Evolutionary conservation across 1,140 invertebrate genomes (phyloP), one percentile per base, ranked within the genome.

Genomic region (Drosophila chauvacae): DNA sequence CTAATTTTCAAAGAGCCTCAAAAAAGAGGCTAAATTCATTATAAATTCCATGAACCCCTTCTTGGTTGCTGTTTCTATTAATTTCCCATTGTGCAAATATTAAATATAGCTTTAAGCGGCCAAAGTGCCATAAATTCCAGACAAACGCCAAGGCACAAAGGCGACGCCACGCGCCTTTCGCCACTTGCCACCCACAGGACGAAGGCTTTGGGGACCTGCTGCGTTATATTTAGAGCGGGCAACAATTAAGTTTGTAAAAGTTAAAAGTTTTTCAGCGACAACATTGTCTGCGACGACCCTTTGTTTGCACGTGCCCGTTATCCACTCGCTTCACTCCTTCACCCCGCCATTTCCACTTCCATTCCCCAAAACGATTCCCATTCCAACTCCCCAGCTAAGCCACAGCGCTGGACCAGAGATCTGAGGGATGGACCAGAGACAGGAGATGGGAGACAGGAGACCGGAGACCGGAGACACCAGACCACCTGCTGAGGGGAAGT

Each of bases 231-330:
- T 88, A 69, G 80, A 74, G 74, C 79, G 47, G 76, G 50, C 66
- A 85, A 77, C 85, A 88, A 88, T 90, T 88, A 90, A 84, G 85
- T 90, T 88, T 90, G 85, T 66, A 56, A 79, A 87, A 88, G 85
- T 88, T 84, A 76, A 88, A 88, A 88, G 65, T 88, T 90, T 80
- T 80, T 64, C 73, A 90, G 80, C 80, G 84, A 87, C 84, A 88
- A 87, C 85, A 84, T 88, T 88, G 84, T 87, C 84, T 84, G 84
- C 37, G 45, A 55, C 62, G 77, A 80, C 85, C 85, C 77, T 81
- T 88, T 87, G 84, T 84, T 84, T 80, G 63, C 83, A 80, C 68
- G 77, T 80, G 63, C 63, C 84, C 74, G 57, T 51, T 69, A 47
- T 77, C 55, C 41, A 51, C 50, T 35, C 28, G 28, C 62, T 18